Evolutionary conservation across 1,140 invertebrate genomes (phyloP), one percentile per base, ranked within the genome.

Genomic region (Brachionus calyciflorus): DNA sequence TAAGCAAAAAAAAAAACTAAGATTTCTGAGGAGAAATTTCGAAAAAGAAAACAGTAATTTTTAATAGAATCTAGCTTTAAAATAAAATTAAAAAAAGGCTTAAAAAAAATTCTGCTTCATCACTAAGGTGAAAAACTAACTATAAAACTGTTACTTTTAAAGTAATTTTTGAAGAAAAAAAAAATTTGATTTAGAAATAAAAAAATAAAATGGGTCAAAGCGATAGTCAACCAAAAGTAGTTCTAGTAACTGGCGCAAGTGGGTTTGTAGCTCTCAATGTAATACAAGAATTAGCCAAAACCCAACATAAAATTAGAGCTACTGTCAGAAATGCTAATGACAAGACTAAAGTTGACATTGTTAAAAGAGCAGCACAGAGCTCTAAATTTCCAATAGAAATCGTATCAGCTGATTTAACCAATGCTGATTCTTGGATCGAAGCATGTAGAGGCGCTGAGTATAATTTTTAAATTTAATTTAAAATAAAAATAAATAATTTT

Each of bases 211-310:
- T n/a, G n/a, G n/a, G n/a, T n/a, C n/a, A n/a, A n/a, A n/a, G n/a
- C n/a, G n/a, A n/a, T n/a, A n/a, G n/a, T n/a, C n/a, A n/a, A n/a
- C n/a, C n/a, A n/a, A n/a, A n/a, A n/a, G n/a, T n/a, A n/a, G n/a
- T n/a, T n/a, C 81, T 89, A 37, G 88, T 89, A 9, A 89, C 88
- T 6, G 88, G 88, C 51, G 88, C 86, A 2, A 84, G 87, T 3
- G 88, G 88, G 24, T 89, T 82, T 81, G 83, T 89, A 41, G 88
- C 85, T 28, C 81, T 85, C n/a, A 87, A 89, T 78, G 84, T 88
- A 40, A 84, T 88, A 30, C 83, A 87, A 79, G 84, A 86, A 78
- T 80, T 89, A 28, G 83, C 87, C 53, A 82, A 86, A 77, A 79
- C 82, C 17, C 87, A 86, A 0, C 87, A 87, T 78, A 78, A 80